Evolutionary conservation across 2,888 invertebrate species (phyloP).

Genomic region (Allacma fusca): DNA sequence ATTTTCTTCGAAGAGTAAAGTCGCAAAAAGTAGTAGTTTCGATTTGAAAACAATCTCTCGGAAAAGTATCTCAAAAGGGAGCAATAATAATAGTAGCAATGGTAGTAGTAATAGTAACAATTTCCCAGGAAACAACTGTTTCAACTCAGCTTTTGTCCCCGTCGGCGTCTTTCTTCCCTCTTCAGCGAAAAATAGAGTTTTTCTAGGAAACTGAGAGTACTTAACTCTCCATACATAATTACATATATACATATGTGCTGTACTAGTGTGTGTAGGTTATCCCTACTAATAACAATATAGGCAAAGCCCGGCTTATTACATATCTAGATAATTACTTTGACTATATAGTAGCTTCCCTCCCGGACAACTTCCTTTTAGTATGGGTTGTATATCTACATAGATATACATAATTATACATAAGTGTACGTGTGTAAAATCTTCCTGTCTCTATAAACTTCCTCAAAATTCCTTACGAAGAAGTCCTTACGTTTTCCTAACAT

Average conservation of each 20-base stretch:
- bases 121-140: conserved; percentile 28
- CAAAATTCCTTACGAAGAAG: too few relatives aligned
- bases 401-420: too few relatives aligned
- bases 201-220: conserved; percentile 28
- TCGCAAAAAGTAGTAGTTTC: not conserved
- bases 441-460: too few relatives aligned
- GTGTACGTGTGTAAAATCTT: too few relatives aligned
- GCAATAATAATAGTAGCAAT: conserved; percentile 28
- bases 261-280: too few relatives aligned
- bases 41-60: conserved; percentile 35
- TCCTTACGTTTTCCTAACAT: conserved; percentile 7
- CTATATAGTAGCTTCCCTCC: too few relatives aligned
- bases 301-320: too few relatives aligned
- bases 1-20: not conserved
- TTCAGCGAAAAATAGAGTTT: conserved; percentile 29
- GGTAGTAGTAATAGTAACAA: conserved; percentile 12
- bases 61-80: conserved; percentile 33
- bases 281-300: too few relatives aligned
- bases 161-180: conserved; percentile 38
- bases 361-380: too few relatives aligned
- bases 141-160: conserved; percentile 43
- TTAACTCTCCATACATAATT: not conserved
- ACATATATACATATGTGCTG: not conserved
- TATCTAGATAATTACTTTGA: too few relatives aligned
- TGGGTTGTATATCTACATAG: too few relatives aligned